These are phyloP conservation scores for Oxycera nigricornis DNA, from an alignment of 2,888 invertebrate species.

Conservation along the genomic window DNA sequence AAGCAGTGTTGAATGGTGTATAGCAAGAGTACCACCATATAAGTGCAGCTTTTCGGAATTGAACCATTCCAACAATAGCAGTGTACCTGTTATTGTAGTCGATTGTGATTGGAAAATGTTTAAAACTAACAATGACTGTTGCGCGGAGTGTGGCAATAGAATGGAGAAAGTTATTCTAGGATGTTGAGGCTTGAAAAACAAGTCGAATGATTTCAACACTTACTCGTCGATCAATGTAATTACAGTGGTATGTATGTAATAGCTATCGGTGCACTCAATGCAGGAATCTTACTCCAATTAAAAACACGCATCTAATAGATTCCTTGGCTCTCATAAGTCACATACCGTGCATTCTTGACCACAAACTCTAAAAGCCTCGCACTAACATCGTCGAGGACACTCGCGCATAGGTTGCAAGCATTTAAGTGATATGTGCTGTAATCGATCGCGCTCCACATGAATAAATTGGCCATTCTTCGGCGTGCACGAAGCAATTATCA, in stretches of 20 bases:
- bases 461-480: neutral
- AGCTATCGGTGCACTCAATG: too few species aligned
- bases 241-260: too few species aligned
- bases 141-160: neutral
- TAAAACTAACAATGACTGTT: neutral
- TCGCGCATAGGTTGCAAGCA: neutral
- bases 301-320: neutral
- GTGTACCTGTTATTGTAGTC: neutral
- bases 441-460: neutral
- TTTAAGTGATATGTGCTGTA: slow-evolving; percentile 13
- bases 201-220: too few species aligned
- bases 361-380: neutral
- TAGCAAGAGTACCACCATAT: neutral
- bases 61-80: neutral
- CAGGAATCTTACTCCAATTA: too few species aligned
- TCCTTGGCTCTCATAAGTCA: neutral
- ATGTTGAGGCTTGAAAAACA: neutral
- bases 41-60: neutral
- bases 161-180: neutral
- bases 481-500: neutral
- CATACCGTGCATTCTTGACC: neutral
- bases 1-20: neutral
- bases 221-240: too few species aligned
- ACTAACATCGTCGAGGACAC: neutral
- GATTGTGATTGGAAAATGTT: neutral